Conservation (phyloP, 1,140 invertebrate genomes). For the Camponotus vicinus region DNA sequence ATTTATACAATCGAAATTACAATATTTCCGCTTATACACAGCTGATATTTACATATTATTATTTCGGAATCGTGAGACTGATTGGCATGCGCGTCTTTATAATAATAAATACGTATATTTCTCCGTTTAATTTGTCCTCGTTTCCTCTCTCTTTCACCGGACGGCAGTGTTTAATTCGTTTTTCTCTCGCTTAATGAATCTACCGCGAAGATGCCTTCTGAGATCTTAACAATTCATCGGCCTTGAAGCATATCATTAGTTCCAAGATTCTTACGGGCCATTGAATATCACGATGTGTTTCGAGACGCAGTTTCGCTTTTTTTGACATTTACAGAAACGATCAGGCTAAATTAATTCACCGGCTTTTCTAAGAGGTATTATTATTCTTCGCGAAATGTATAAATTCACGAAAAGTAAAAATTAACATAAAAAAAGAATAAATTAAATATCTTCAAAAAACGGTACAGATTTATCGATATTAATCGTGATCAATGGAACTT, state of each 20-base stretch:
- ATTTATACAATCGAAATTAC: not conserved
- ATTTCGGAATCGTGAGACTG: not conserved
- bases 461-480: not conserved
- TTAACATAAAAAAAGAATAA: constrained; percentile 19
- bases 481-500: constrained; percentile 17
- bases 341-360: not conserved
- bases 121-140: not conserved
- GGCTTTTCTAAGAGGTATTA: not conserved
- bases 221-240: not conserved
- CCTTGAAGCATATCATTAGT: not conserved
- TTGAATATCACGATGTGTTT: not conserved
- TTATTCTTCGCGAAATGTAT: not conserved
- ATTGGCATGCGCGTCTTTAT: not conserved
- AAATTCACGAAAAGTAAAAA: not conserved
- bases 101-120: not conserved
- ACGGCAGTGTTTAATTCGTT: constrained; percentile 73
- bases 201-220: not conserved
- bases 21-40: not conserved
- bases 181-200: constrained; percentile 13
- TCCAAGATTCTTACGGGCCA: not conserved
- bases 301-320: not conserved
- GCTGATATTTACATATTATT: constrained; percentile 26
- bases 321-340: not conserved
- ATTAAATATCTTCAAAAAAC: not conserved
- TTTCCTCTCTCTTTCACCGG: constrained; percentile 35